Evolutionary conservation across 2,888 invertebrate genomes (phyloP), one percentile per base, ranked within the genome.

Genomic region (Gryllus longicercus): DNA sequence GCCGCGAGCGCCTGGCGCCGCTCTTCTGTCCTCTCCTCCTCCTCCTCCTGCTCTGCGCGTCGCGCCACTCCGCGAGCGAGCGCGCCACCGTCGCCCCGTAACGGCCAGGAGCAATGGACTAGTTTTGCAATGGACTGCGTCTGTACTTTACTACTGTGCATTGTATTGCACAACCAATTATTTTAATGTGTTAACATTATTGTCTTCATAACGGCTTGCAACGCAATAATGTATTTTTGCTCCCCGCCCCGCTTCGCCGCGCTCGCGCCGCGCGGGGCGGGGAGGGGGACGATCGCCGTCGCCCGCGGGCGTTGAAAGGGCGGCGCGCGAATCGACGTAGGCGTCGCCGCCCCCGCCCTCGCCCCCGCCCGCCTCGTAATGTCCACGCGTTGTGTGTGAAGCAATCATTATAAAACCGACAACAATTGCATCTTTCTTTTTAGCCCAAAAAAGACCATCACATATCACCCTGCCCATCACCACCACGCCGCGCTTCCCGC

Each of bases 61-160:
- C n/a, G 16, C 63, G 63, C 63, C 14, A 18, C n/a, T 63, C 63
- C 16, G n/a, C 63, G 38, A 38, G 38, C 38, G 38, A 38, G 38
- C 38, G 38, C 38, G 38, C 38, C 38, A 38, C 38, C 38, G 38
- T 38, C 38, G 38, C 38, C 38, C 38, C 38, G 38, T 38, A 38
- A 38, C 63, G 63, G 16, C 16, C 63, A 63, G 63, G 63, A 63
- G 63, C 63, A 63, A 63, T 63, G 63, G n/a, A 63, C 63, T 63
- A 63, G 63, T 63, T 63, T 63, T 63, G 63, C 63, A 18, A 63
- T n/a, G 63, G 63, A 63, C 63, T 63, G 63, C 63, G 63, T 63
- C 63, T 63, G 63, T 63, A 63, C 63, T 63, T 63, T 63, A 63
- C 63, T 63, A 63, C 63, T 63, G 63, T 63, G 63, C 63, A 63